Evolutionary conservation across 2,797 vertebrate genomes (phyloP).

Genomic region (Mormyrops attenuatus): DNA sequence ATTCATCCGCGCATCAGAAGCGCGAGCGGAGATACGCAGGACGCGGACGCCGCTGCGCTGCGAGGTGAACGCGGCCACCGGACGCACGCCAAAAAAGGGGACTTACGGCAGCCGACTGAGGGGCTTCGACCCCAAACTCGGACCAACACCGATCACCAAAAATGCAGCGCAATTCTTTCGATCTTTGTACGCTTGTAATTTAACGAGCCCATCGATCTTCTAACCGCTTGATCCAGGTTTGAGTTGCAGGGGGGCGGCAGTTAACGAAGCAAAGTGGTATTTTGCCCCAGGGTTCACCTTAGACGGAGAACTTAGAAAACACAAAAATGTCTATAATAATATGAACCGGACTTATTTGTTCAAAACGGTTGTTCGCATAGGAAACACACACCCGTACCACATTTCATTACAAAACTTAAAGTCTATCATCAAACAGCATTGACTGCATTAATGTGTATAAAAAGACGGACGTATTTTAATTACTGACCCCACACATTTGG

Average conservation of each 20-base stretch:
- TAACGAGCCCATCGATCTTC: not conserved
- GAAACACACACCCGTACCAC: not conserved
- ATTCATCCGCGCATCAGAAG: slow-evolving; percentile 37
- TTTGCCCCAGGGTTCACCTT: not conserved
- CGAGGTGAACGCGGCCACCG: not conserved
- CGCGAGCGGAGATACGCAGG: slow-evolving; percentile 12
- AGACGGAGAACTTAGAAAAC: not conserved
- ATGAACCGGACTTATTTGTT: not conserved
- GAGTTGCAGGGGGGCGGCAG: not conserved
- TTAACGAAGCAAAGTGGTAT: not conserved
- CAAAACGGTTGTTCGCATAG: not conserved
- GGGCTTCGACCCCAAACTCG: not conserved
- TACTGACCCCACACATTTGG: not conserved
- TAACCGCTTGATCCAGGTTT: not conserved
- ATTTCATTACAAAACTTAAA: not conserved
- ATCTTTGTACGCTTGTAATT: not conserved
- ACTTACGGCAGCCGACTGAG: not conserved
- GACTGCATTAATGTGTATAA: not conserved
- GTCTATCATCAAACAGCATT: not conserved
- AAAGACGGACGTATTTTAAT: not conserved
- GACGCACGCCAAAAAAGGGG: not conserved
- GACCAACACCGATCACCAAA: not conserved
- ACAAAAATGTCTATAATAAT: not conserved
- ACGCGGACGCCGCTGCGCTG: not conserved
- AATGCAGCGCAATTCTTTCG: not conserved